Evolutionary conservation across 2,113 vertebrate genomes (phyloP), one percentile per base, ranked within the genome.

Genomic region (Chiloscyllium plagiosum): DNA sequence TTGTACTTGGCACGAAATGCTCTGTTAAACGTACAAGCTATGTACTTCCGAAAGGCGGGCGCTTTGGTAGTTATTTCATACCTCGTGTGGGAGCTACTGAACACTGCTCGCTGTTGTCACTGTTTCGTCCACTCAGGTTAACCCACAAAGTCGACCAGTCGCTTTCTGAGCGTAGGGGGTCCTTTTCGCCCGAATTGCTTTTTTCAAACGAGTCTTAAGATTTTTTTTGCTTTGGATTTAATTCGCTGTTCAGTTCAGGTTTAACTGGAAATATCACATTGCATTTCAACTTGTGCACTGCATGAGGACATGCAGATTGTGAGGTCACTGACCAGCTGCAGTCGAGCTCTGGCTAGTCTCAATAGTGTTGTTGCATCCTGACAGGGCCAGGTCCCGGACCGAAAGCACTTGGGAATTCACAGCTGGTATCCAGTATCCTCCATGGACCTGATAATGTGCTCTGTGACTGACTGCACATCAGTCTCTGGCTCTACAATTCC

Each of bases 1-100:
- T 95, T 95, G 69, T 15, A 95, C 94, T 72, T 95, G 68, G 94
- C 94, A 52, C 68, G 66, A 29, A 17, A 50, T 70, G 37, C 26
- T 95, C 47, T 72, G 93, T 47, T 50, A 72, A 95, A 95, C 94
- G 50, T 72, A 50, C 29, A 95, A 24, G 42, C 94, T 95, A 37
- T 69, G 68, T 5, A 68, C 65, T 94, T 94, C n/a, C 66, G n/a
- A 69, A 94, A 94, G n/a, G 68, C 24, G 42, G 42, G 15, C 33
- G 33, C 72, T 24, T 72, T 95, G 94, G 24, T 42, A 72, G 68
- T 50, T 52, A 95, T 72, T 61, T 52, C 17, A 50, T 24, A 76
- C 37, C 94, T 72, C 69, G 15, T 70, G 94, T 95, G 69, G 47
- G 94, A 76, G 69, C 68, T 50, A 33, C 69, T 95, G 94, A 92